A percentile compares a stretch with the other conserved stretches of the same genome.
phyloP scores from a whole-genome alignment of 2,113 vertebrate species.

The Leptobrachium ailaonicum region DNA sequence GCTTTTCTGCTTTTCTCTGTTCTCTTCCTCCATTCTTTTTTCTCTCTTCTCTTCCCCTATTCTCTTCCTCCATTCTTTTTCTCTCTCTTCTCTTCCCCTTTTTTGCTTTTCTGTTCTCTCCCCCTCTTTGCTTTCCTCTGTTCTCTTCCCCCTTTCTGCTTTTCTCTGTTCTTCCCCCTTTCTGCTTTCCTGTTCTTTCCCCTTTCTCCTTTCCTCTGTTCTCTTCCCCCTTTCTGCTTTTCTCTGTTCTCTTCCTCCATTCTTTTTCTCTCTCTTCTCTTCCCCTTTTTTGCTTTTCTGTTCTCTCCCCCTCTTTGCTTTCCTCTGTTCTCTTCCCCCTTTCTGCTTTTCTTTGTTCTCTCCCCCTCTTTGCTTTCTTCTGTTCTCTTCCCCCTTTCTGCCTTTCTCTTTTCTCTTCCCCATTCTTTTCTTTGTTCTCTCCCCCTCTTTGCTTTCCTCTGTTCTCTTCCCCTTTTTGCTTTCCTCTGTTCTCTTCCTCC shows the following conservation, averaged over 20 bases:
- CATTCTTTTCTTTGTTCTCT: neutral
- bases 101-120: too few species aligned
- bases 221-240: too few species aligned
- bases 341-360: neutral
- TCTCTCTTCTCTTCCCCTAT: too few species aligned
- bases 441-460: neutral
- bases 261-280: neutral
- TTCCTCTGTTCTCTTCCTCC: neutral
- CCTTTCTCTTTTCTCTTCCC: too few species aligned
- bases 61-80: too few species aligned
- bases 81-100: neutral
- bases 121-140: neutral
- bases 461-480: neutral
- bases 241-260: too few species aligned
- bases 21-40: too few species aligned
- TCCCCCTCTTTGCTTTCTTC: neutral
- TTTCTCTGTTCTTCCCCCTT: neutral
- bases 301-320: neutral
- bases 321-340: neutral
- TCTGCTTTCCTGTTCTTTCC: too few species aligned
- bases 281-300: neutral
- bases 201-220: too few species aligned
- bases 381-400: neutral
- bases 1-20: too few species aligned
- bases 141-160: neutral